Base-by-base conservation (phyloP, 1,140 invertebrate species). In the Rhagoletis zephyria region DNA sequence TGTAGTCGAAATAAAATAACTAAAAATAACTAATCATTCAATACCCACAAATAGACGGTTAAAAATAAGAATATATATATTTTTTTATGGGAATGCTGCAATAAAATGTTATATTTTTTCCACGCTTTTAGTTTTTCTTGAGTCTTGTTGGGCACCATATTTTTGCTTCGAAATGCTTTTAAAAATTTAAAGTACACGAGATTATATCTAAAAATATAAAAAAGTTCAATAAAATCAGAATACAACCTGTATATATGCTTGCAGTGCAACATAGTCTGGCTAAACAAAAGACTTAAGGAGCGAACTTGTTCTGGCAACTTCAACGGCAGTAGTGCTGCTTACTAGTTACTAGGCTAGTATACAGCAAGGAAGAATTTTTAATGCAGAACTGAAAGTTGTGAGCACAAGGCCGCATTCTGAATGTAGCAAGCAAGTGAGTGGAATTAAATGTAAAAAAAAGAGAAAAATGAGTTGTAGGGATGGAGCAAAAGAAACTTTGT, bases 201-300 rank as follows among this genome's bases (percentile, higher is more conserved):
- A 56, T 5, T 10, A 56, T 56, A 1, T 56, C 16, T 4, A 74
- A 74, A 74, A n/a, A 2, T 42, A 74, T 45, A 12, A 14, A 16
- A 74, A 74, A 48, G 14, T 74, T 45, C 0, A 45, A 14, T 9
- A 70, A 70, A 4, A 16, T 42, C 67, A 16, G 0, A 40, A 45
- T 16, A 10, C 16, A 10, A 16, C 6, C 1, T 0, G 42, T 0
- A 74, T 10, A 48, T n/a, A 9, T n/a, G 40, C 9, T 0, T 14
- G 12, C 7, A 40, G 30, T 12, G 51, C 81, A 4, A 1, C n/a
- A 30, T 0, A 60, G 14, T 30, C 16, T 16, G 59, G n/a, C 14
- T 59, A 91, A 87, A 91, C 89, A 90, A 91, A 91, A 91, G 90
- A 90, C 91, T 90, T 88, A 90, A 89, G 87, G 89, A 91, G 86